Evolutionary conservation across 2,113 vertebrate genomes (phyloP).

Genomic region (Equus quagga): DNA sequence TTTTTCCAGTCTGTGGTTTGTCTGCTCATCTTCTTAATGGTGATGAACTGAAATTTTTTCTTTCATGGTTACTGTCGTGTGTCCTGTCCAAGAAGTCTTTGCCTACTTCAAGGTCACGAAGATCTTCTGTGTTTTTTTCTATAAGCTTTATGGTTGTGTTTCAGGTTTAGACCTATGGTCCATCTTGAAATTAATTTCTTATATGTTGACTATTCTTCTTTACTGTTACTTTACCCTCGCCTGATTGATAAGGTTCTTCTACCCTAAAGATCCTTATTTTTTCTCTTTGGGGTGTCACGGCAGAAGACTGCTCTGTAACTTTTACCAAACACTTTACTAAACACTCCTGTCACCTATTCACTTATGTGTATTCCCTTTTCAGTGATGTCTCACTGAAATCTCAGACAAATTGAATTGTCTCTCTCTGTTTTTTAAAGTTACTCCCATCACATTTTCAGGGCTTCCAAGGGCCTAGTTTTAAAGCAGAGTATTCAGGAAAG

Average conservation of each 20-base stretch:
- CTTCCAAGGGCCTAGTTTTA: neutral
- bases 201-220: constrained; percentile 32
- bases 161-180: neutral
- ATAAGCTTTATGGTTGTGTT: neutral
- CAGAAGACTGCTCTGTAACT: neutral
- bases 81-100: constrained; percentile 30
- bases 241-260: neutral
- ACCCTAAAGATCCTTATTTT: neutral
- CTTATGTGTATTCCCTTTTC: neutral
- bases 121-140: neutral
- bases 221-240: neutral
- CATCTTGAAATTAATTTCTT: constrained; percentile 32
- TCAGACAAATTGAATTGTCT: neutral
- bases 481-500: constrained; percentile 10
- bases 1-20: neutral
- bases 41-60: neutral
- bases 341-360: neutral
- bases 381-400: neutral
- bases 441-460: neutral
- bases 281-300: neutral
- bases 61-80: neutral
- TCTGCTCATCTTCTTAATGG: neutral
- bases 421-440: neutral
- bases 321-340: neutral
- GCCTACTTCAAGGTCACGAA: neutral